These are phyloP conservation scores for Xestia rhomboidea DNA, from an alignment of 2,888 invertebrate species.

Conservation along the genomic window DNA sequence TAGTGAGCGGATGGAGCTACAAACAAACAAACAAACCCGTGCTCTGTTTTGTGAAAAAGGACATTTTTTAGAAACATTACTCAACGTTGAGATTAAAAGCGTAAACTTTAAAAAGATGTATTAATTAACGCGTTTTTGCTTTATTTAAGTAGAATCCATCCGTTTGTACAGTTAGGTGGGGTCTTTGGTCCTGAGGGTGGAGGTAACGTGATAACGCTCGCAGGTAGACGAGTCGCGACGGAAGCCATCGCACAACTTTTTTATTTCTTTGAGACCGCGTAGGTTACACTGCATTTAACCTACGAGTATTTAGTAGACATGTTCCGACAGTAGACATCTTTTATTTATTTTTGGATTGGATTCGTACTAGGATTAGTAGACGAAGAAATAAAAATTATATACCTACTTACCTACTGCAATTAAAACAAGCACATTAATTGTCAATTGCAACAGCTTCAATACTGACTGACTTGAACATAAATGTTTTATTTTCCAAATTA, in stretches of 20 bases:
- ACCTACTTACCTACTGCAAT: no score
- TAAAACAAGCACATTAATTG: no score
- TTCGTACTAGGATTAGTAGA: no score
- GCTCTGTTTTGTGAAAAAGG: slow-evolving; percentile 26
- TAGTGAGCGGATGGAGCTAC: slow-evolving; percentile 33
- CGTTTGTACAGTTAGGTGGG: slow-evolving; percentile 22
- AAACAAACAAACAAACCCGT: slow-evolving; percentile 35
- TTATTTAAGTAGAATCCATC: slow-evolving; percentile 25
- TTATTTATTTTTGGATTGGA: no score
- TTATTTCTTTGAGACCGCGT: slow-evolving; percentile 15
- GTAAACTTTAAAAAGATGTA: background rate
- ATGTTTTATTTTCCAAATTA: no score
- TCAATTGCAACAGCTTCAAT: no score
- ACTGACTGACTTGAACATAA: no score
- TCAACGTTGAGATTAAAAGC: background rate
- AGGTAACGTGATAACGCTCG: slow-evolving; percentile 55
- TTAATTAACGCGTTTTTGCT: slow-evolving; percentile 45
- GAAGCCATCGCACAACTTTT: slow-evolving; percentile 33
- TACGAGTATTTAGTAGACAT: slow-evolving; percentile 21
- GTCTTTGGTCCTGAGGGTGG: slow-evolving; percentile 33
- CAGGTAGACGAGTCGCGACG: slow-evolving; percentile 50
- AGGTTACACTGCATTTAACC: slow-evolving; percentile 36
- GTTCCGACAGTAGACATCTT: slow-evolving; percentile 6
- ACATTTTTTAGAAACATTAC: slow-evolving; percentile 12
- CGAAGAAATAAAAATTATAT: no score